A percentile compares a stretch with the other conserved stretches of the same genome.
Conservation (phyloP, 2,797 vertebrate species). For the Phalanger gymnotis region DNA sequence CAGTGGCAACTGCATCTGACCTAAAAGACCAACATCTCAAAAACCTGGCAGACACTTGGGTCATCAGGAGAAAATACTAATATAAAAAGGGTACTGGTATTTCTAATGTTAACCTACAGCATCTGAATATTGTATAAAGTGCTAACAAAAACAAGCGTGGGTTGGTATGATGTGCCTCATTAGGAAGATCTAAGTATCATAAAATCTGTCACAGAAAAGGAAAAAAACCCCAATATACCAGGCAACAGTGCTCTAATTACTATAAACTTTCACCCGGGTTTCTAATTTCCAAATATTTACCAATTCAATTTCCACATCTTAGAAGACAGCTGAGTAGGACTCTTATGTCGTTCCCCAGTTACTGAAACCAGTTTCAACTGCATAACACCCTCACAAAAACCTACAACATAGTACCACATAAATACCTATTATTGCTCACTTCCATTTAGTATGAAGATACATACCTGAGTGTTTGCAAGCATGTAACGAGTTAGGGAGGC, state of each 20-base stretch:
- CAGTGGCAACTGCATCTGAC: background rate
- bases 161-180: slow-evolving; percentile 44
- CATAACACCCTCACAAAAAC: background rate
- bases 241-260: slow-evolving; percentile 43
- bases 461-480: background rate
- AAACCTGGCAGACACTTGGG: background rate
- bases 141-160: slow-evolving; percentile 33
- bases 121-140: slow-evolving; percentile 7
- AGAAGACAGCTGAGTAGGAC: slow-evolving; percentile 43
- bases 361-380: background rate
- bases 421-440: background rate
- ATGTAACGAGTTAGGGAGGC: background rate
- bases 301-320: slow-evolving; percentile 56
- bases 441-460: background rate
- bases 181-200: background rate
- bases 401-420: background rate
- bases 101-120: background rate
- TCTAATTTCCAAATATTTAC: slow-evolving; percentile 61
- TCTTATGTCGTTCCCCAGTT: background rate
- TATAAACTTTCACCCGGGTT: slow-evolving; percentile 33
- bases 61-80: background rate
- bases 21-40: background rate
- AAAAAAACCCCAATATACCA: background rate
- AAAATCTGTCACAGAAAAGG: slow-evolving; percentile 10
- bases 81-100: background rate